Percentiles rank a stretch among this genome's conserved stretches.
Evolutionary conservation across 2,888 invertebrate genomes (phyloP).

Genomic region (Poecilus cupreus): DNA sequence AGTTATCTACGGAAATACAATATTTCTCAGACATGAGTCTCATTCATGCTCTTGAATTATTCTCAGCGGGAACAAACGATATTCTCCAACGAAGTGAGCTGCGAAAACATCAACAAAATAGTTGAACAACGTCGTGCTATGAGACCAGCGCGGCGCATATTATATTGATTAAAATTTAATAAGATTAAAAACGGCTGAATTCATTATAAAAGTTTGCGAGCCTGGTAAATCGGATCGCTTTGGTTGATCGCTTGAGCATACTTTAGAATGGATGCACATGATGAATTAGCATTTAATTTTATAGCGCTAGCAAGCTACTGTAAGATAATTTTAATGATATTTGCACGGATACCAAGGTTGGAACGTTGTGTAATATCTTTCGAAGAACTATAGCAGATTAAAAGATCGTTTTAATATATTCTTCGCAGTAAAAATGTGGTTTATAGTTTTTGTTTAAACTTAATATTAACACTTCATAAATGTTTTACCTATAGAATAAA

Average conservation of each 20-base stretch:
- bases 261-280: not conserved
- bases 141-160: not conserved
- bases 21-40: too few species aligned
- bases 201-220: constrained; percentile 4
- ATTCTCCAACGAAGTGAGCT: too few species aligned
- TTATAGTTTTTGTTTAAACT: not conserved
- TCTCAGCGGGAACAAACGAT: too few species aligned
- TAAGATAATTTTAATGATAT: not conserved
- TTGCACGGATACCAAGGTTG: not conserved
- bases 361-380: too few species aligned
- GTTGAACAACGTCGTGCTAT: not conserved
- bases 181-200: not conserved
- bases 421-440: not conserved
- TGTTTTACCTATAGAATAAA: too few species aligned
- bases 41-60: too few species aligned
- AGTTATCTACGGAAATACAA: too few species aligned
- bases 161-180: constrained; percentile 4
- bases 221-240: not conserved
- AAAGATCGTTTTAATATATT: too few species aligned
- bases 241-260: not conserved
- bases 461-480: not conserved
- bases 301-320: too few species aligned
- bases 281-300: not conserved
- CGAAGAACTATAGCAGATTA: too few species aligned
- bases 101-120: not conserved